phyloP scores from a whole-genome alignment of 1,140 invertebrate species.

The Neodiprion pinetum region DNA sequence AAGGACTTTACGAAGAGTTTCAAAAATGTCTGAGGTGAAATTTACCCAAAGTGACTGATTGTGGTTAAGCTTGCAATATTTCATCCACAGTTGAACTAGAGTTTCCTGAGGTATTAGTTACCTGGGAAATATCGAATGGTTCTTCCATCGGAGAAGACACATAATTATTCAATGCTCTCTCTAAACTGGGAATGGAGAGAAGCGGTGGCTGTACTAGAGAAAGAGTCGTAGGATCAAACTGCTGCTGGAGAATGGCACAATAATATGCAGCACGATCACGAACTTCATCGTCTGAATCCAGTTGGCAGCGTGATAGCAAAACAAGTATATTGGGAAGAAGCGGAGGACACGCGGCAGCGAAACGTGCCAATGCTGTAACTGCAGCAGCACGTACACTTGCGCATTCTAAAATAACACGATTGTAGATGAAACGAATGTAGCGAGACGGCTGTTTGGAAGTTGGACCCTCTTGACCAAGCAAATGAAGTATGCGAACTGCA shows the following conservation, averaged over 20 bases:
- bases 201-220: slow-evolving; percentile 60
- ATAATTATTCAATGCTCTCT: slow-evolving; percentile 87
- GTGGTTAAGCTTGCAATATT: not conserved
- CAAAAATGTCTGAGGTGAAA: too few relatives aligned
- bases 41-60: not conserved
- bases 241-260: slow-evolving; percentile 79
- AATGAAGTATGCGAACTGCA: slow-evolving; percentile 95
- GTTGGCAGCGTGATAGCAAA: slow-evolving; percentile 84
- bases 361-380: slow-evolving; percentile 96
- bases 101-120: slow-evolving; percentile 15
- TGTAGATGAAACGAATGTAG: slow-evolving; percentile 99
- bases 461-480: slow-evolving; percentile 97
- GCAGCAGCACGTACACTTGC: slow-evolving; percentile 94
- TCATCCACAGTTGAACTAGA: too few relatives aligned
- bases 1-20: too few relatives aligned
- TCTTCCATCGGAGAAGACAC: slow-evolving; percentile 73
- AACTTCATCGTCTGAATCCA: slow-evolving; percentile 99
- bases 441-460: slow-evolving; percentile 90
- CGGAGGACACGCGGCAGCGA: slow-evolving; percentile 94
- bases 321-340: slow-evolving; percentile 88
- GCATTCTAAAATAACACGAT: slow-evolving; percentile 96
- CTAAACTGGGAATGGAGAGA: slow-evolving; percentile 85
- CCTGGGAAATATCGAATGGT: slow-evolving; percentile 84
- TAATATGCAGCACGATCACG: slow-evolving; percentile 98
- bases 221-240: slow-evolving; percentile 62